These are phyloP conservation scores for Turritopsis dohrnii DNA, from an alignment of 30 jellyfish, hydroid and myxozoan genomes.

Conservation along the genomic window DNA sequence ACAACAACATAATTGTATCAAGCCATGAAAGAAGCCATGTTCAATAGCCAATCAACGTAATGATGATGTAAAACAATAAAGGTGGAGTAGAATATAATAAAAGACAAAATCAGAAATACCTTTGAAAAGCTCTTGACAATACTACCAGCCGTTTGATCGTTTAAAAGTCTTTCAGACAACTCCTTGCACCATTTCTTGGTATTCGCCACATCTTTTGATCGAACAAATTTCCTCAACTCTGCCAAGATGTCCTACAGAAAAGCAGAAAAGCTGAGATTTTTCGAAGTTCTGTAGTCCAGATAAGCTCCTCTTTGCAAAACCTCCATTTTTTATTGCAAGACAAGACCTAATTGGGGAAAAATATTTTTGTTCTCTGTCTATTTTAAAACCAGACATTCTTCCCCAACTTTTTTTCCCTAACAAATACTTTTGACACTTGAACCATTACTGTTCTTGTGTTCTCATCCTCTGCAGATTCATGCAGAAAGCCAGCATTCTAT, in stretches of 20 bases:
- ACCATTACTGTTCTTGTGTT: too few relatives aligned
- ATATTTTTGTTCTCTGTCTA: too few relatives aligned
- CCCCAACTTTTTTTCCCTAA: too few relatives aligned
- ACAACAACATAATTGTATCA: neutral
- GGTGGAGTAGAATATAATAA: neutral
- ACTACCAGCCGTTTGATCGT: neutral
- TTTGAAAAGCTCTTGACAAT: slow-evolving; percentile 8
- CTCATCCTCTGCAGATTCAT: too few relatives aligned
- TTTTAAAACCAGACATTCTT: too few relatives aligned
- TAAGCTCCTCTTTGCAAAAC: too few relatives aligned
- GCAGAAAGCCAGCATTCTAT: too few relatives aligned
- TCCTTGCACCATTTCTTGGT: neutral
- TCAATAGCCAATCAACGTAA: neutral
- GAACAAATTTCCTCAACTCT: neutral
- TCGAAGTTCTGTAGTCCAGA: too few relatives aligned
- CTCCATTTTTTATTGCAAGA: too few relatives aligned
- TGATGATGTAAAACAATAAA: neutral
- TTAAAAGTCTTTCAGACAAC: neutral
- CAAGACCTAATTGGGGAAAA: too few relatives aligned
- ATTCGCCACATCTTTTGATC: neutral
- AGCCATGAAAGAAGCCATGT: neutral
- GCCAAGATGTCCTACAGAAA: slow-evolving; percentile 11
- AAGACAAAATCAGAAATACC: slow-evolving; percentile 6
- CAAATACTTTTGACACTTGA: too few relatives aligned
- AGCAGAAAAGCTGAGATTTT: neutral